These are phyloP conservation scores for Zaprionus davidi DNA, from an alignment of 1,140 invertebrate genomes.

Conservation along the genomic window DNA sequence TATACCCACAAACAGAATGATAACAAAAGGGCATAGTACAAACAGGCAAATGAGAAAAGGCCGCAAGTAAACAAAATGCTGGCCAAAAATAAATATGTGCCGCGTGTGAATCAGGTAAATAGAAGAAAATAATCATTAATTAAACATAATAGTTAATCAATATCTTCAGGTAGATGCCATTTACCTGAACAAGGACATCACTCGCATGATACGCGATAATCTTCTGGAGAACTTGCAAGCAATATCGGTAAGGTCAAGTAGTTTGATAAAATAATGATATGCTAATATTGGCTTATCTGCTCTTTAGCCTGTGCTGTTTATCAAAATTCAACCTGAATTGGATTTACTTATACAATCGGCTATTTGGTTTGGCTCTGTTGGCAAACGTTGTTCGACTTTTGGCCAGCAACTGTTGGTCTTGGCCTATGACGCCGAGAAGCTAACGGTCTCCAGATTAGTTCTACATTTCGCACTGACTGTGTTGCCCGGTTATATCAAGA, in stretches of 20 bases:
- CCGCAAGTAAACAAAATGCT: constrained; percentile 65
- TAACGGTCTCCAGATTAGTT: constrained; percentile 85
- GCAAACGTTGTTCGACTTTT: constrained; percentile 86
- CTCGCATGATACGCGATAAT: constrained; percentile 85
- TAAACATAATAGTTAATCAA: constrained; percentile 15
- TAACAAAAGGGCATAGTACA: constrained; percentile 71
- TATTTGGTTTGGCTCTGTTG: constrained; percentile 86
- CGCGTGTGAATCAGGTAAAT: constrained; percentile 84
- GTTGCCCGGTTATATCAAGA: constrained; percentile 85
- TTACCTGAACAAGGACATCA: constrained; percentile 86
- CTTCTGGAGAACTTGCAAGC: constrained; percentile 85
- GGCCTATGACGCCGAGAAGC: constrained; percentile 85
- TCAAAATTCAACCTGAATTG: constrained; percentile 86
- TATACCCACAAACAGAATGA: constrained; percentile 40
- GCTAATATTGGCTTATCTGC: background rate
- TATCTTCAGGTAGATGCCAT: constrained; percentile 85
- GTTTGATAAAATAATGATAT: background rate
- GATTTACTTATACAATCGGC: constrained; percentile 86
- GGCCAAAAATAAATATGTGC: constrained; percentile 78
- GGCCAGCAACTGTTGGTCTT: constrained; percentile 87
- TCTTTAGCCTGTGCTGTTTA: constrained; percentile 85
- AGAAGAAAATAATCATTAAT: background rate
- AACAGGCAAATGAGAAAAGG: constrained; percentile 35
- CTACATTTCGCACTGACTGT: constrained; percentile 86
- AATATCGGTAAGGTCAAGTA: constrained; percentile 84